Evolutionary conservation across 2,888 invertebrate species (phyloP).

Genomic region (Nebria brevicollis): DNA sequence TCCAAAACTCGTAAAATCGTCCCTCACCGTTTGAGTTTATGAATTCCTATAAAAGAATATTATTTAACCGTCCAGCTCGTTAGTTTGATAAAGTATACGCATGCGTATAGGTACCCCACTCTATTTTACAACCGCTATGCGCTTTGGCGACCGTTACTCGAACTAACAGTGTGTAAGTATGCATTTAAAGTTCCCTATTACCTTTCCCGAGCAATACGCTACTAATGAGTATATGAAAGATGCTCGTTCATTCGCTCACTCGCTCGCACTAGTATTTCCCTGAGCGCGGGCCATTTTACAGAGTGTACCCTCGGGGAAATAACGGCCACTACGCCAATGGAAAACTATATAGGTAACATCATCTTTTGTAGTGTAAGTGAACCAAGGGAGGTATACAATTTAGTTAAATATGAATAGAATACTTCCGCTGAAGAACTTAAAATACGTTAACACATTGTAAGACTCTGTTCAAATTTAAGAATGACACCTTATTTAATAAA

Average conservation of each 20-base stretch:
- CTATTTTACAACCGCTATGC: background rate
- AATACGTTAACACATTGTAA: background rate
- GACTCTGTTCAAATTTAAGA: background rate
- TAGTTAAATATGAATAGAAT: background rate
- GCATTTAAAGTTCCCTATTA: constrained; percentile 40
- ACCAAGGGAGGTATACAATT: background rate
- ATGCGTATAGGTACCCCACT: background rate
- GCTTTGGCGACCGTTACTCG: background rate
- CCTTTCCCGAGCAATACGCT: constrained; percentile 21
- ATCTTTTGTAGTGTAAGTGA: background rate
- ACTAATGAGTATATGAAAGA: constrained; percentile 32
- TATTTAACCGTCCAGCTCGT: background rate
- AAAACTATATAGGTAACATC: constrained; percentile 1
- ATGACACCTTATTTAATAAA: background rate
- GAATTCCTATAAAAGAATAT: constrained; percentile 2
- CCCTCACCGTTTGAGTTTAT: background rate
- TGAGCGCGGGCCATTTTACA: background rate
- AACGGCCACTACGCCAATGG: background rate
- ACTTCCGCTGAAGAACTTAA: background rate
- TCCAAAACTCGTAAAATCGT: background rate
- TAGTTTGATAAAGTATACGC: background rate
- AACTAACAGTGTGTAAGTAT: constrained; percentile 26
- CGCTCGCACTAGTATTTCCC: background rate
- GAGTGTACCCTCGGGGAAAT: background rate
- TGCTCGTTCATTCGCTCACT: background rate